Percentiles rank a stretch among this genome's conserved stretches.
phyloP scores from a whole-genome alignment of 2,888 invertebrate genomes.

The Piscicola geometra region DNA sequence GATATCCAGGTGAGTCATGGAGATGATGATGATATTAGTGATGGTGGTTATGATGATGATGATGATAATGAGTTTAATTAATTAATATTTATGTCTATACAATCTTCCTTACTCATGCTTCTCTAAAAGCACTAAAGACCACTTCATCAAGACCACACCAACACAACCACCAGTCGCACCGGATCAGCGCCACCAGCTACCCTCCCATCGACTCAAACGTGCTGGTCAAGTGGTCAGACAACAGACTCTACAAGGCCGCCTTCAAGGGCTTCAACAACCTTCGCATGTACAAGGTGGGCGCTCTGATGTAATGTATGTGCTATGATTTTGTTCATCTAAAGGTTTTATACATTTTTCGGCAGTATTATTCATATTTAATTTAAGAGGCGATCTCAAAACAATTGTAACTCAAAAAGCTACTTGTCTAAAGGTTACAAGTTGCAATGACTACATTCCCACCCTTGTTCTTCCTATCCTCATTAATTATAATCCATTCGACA shows the following conservation, averaged over 20 bases:
- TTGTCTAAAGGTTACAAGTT: no score
- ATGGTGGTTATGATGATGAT: no score
- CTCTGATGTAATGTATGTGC: neutral
- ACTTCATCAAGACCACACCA: neutral
- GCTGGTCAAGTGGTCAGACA: constrained; percentile 62
- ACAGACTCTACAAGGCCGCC: constrained; percentile 50
- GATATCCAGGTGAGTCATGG: constrained; percentile 63
- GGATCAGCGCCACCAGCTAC: neutral
- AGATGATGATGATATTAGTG: no score
- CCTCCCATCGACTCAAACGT: constrained; percentile 59
- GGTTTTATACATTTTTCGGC: neutral
- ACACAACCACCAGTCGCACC: neutral
- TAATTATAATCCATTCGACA: constrained; percentile 39
- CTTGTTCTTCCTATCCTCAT: no score
- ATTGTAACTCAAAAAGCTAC: no score
- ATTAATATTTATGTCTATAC: no score
- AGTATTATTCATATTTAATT: neutral
- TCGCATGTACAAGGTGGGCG: constrained; percentile 48
- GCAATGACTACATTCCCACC: no score
- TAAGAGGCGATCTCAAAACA: no score
- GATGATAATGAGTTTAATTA: no score
- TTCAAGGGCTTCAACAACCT: constrained; percentile 50
- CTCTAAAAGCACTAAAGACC: no score
- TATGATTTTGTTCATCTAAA: neutral
- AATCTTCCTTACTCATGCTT: no score